Evolutionary conservation across 2,113 vertebrate genomes (phyloP), one percentile per base, ranked within the genome.

Genomic region (Oreotragus oreotragus): DNA sequence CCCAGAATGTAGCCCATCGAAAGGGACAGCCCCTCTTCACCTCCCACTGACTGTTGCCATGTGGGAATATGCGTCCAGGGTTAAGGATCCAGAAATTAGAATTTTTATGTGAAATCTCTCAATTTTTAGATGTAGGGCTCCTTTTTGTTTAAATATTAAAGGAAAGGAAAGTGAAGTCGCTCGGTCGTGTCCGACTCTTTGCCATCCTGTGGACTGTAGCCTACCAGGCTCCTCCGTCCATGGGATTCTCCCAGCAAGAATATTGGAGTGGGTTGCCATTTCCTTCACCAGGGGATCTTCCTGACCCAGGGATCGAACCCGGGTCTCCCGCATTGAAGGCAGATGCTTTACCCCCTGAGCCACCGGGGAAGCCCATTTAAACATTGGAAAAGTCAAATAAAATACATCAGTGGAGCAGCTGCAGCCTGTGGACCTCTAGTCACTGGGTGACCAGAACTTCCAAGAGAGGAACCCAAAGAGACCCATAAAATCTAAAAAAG

Each of bases 91-190:
- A 60, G 60, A 90, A 87, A 84, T 53, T 49, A 53, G 45, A 58
- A 80, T 62, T 58, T 92, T 89, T 77, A 66, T 21, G 13, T 94
- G 79, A 79, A 80, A 66, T 30, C 47, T 79, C 86, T 80, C 64
- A 8, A 1, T 57, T 91, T 33, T 80, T 77, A 87, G 73, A 60
- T 21, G 8, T 10, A 81, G 7, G 16, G 16, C 14, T 80, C 47
- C 16, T 49, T 49, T 80, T 49, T 80, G 64, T 81, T 84, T 88
- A 47, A 79, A 73, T 27, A 23, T 55, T 25, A 43, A 70, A 70
- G 19, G 25, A n/a, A 17, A 83, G 30, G 30, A 70, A 70, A 23
- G 19, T 23, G 66, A 70, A 70, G 66, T 70, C 2, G 2, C n/a
- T 70, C 19, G 6, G n/a, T 36, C n/a, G 0, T 70, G 5, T 70